These are phyloP conservation scores for Tetheella fluctuosa DNA, from an alignment of 2,888 invertebrate genomes.

Conservation along the genomic window DNA sequence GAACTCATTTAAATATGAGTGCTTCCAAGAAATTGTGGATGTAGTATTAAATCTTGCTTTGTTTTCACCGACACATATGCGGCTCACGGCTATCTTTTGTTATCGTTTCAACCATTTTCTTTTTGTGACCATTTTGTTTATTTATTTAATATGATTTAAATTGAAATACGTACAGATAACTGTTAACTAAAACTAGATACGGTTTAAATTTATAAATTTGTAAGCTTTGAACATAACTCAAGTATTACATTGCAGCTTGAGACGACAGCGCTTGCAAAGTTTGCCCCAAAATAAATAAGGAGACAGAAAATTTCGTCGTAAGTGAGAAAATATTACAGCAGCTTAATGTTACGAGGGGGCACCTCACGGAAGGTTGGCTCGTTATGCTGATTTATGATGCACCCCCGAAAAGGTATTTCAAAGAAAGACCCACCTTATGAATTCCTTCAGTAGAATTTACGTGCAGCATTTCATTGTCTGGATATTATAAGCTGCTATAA, in stretches of 20 bases:
- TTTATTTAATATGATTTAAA: not conserved
- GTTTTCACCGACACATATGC: not conserved
- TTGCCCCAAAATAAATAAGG: conserved; percentile 71
- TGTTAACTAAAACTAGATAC: too few relatives aligned
- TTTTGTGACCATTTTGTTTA: not conserved
- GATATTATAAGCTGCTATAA: conserved; percentile 23
- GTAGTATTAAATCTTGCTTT: not conserved
- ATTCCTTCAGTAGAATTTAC: conserved; percentile 62
- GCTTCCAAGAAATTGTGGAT: conserved; percentile 4
- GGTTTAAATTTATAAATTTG: conserved; percentile 9
- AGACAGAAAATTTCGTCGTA: conserved; percentile 80
- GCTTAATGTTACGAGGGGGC: conserved; percentile 78
- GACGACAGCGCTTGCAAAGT: conserved; percentile 67
- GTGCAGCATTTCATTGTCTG: conserved; percentile 50
- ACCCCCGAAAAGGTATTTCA: conserved; percentile 66
- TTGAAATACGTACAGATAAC: not conserved
- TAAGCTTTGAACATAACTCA: conserved; percentile 37
- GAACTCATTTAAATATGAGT: conserved; percentile 5
- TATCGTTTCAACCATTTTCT: not conserved
- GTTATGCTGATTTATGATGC: conserved; percentile 81
- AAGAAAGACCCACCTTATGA: conserved; percentile 66
- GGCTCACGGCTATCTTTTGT: not conserved
- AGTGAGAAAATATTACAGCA: conserved; percentile 82
- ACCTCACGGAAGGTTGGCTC: conserved; percentile 76
- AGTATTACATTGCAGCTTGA: conserved; percentile 56